These are phyloP conservation scores for Agonopterix subpropinquella DNA, from an alignment of 2,888 invertebrate species.

Conservation along the genomic window DNA sequence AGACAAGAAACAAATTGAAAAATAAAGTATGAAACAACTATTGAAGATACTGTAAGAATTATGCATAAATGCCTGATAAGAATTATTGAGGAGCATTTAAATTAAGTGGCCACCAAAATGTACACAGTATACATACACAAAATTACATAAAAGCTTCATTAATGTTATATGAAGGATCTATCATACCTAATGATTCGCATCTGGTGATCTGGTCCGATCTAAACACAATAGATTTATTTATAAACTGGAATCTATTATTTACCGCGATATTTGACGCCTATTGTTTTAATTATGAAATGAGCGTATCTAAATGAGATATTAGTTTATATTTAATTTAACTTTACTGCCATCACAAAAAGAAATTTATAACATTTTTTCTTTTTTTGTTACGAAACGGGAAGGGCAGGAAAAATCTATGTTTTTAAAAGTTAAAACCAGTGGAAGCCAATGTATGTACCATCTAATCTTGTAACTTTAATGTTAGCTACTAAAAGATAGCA, in stretches of 20 bases:
- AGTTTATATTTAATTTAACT: constrained; percentile 2
- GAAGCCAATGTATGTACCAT: background rate
- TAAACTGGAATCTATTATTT: background rate
- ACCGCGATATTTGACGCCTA: background rate
- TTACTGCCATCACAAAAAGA: constrained; percentile 8
- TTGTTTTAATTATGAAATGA: background rate
- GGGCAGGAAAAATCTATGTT: too few relatives aligned
- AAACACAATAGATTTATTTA: background rate
- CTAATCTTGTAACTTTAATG: background rate
- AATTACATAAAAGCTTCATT: constrained; percentile 1
- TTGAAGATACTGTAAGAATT: constrained; percentile 4
- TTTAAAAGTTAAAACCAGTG: background rate
- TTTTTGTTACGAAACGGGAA: too few relatives aligned
- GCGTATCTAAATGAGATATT: constrained; percentile 1
- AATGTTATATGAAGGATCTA: background rate
- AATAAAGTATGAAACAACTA: constrained; percentile 20
- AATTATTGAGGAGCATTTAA: constrained; percentile 15
- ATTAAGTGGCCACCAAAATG: constrained; percentile 27
- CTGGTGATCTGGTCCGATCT: background rate
- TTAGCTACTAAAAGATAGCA: constrained; percentile 17
- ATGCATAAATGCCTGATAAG: constrained; percentile 45
- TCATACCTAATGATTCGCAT: constrained; percentile 1
- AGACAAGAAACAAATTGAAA: constrained; percentile 19
- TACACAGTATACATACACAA: constrained; percentile 27
- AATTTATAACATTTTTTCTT: too few relatives aligned